A percentile compares a stretch with the other conserved stretches of the same genome.
These are phyloP conservation scores for Apogon talboti DNA, from an alignment of 2,797 vertebrate genomes.

Conservation along the genomic window DNA sequence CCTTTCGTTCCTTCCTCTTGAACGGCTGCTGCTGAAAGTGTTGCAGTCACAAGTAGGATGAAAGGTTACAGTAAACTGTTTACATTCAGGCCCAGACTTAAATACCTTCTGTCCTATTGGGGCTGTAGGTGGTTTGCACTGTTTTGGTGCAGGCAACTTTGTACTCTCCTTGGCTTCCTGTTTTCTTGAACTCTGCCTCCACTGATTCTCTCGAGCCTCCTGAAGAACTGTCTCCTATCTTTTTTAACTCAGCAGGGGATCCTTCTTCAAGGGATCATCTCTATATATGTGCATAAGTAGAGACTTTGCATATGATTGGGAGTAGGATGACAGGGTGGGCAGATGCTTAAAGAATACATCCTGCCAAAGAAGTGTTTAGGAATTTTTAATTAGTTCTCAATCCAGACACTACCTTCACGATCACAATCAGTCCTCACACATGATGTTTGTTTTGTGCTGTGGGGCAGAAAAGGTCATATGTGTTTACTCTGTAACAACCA, in stretches of 20 bases:
- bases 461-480: not conserved
- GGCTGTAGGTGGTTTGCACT: conserved; percentile 34
- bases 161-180: conserved; percentile 41
- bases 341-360: conserved; percentile 18
- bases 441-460: conserved; percentile 11
- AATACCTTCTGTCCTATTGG: conserved; percentile 35
- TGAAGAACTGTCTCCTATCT: conserved; percentile 23
- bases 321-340: conserved; percentile 1
- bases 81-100: conserved; percentile 42
- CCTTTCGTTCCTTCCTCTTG: conserved; percentile 17
- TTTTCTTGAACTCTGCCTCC: conserved; percentile 52
- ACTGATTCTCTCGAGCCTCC: conserved; percentile 28
- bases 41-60: conserved; percentile 21
- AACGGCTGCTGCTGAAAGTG: conserved; percentile 9
- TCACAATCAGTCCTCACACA: conserved; percentile 8
- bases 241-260: conserved; percentile 32
- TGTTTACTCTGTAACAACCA: conserved; percentile 24
- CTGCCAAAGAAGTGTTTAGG: conserved; percentile 11
- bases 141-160: conserved; percentile 40
- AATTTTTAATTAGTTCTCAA: conserved; percentile 6
- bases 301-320: conserved; percentile 6
- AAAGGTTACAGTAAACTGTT: conserved; percentile 45
- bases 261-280: conserved; percentile 24
- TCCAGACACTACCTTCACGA: conserved; percentile 12
- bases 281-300: conserved; percentile 19